phyloP scores from a whole-genome alignment of 2,113 vertebrate genomes.

The Myrmecophaga tridactyla region DNA sequence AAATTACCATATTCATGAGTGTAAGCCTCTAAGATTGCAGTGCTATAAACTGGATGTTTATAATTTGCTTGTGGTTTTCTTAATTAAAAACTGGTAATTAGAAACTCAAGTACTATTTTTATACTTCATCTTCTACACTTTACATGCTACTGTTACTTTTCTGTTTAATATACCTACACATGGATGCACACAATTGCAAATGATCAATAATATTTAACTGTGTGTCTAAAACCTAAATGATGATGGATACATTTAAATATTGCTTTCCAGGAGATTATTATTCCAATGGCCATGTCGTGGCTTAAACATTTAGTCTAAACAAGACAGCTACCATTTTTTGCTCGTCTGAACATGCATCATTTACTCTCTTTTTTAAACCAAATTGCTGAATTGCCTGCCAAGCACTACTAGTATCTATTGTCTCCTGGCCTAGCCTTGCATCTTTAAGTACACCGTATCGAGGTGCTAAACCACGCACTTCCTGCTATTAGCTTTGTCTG shows the following conservation, averaged over 20 bases:
- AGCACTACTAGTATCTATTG: constrained; percentile 52
- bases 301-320: constrained; percentile 80
- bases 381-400: constrained; percentile 68
- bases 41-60: constrained; percentile 87
- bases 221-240: constrained; percentile 86
- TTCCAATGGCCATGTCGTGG: constrained; percentile 80
- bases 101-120: constrained; percentile 82
- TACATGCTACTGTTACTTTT: constrained; percentile 80
- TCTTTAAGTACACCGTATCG: constrained; percentile 39
- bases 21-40: constrained; percentile 86
- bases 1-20: constrained; percentile 92
- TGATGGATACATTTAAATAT: constrained; percentile 88
- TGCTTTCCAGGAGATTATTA: constrained; percentile 84
- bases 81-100: constrained; percentile 90
- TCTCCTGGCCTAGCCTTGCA: constrained; percentile 50
- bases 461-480: constrained; percentile 63
- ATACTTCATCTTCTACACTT: constrained; percentile 79
- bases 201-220: constrained; percentile 90
- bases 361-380: constrained; percentile 69
- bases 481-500: constrained; percentile 72
- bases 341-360: constrained; percentile 65
- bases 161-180: constrained; percentile 85
- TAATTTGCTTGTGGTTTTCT: constrained; percentile 88
- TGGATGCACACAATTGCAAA: constrained; percentile 88
- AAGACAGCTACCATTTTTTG: constrained; percentile 68